Base-by-base conservation (phyloP, 2,888 invertebrate species). In the Drosophila demipolita region DNA sequence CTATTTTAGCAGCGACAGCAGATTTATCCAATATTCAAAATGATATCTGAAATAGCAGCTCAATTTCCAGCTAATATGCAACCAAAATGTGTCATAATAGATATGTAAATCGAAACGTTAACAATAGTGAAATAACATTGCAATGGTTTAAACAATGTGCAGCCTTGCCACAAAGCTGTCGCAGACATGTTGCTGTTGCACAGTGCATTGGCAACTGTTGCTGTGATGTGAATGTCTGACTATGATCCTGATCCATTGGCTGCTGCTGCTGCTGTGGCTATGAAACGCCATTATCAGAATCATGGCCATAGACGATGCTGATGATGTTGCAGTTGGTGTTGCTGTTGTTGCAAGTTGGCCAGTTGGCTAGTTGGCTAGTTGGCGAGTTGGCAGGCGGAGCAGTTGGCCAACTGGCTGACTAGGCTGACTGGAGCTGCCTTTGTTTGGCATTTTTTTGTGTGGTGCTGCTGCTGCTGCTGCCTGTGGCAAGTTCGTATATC, bases 401-500 rank as follows among this genome's bases (percentile, higher is more conserved):
- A 67, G 73, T 70, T 75, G 66, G 66, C 73, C 70, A 66, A 65
- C 67, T 75, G 64, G 49, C 64, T 61, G 59, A 45, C 45, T 45
- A 45, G 65, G 23, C 66, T 65, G 54, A 50, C 61, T 69, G 54
- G 59, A 0, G 58, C 52, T 66, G 74, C 77, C 73, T 71, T 73
- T 76, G 73, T 73, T 83, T 80, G 85, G 75, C 78, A 63, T 66
- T 68, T 73, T 69, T 33, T 38, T 35, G 45, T 15, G 5, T 9
- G 26, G 4, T 17, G 52, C 8, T 17, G 53, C 38, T 55, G 55
- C 45, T 68, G 77, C 42, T 62, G 80, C 83, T 83, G 81, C 84
- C 89, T 75, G 86, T 71, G 78, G 83, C 87, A 75, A 84, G 87
- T 89, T 85, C 86, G 90, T 90, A 90, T 88, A 90, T 88, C 90